phyloP scores from a whole-genome alignment of 2,888 invertebrate species.

The Gnatocerus cornutus region DNA sequence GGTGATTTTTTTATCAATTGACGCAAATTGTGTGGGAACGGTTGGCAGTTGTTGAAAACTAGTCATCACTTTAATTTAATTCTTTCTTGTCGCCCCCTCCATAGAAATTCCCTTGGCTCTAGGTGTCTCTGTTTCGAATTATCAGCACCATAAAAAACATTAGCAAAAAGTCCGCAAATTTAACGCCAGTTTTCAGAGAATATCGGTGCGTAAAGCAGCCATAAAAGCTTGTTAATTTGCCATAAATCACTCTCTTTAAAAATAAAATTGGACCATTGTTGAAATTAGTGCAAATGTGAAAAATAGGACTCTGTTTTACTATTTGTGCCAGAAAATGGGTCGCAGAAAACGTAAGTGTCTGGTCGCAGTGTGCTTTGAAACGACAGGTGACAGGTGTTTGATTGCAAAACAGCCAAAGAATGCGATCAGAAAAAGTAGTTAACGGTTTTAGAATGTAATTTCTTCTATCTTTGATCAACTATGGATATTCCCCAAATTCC shows the following conservation, averaged over 20 bases:
- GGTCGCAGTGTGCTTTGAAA: neutral
- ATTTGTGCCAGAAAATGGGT: slow-evolving; percentile 40
- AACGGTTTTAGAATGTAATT: slow-evolving; percentile 23
- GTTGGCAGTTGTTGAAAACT: no score
- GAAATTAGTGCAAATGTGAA: slow-evolving; percentile 21
- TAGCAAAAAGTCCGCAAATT: no score
- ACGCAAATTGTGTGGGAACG: no score
- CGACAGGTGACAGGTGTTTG: neutral
- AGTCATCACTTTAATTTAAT: no score
- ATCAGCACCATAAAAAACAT: no score
- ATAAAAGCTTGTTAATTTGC: neutral
- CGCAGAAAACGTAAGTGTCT: slow-evolving; percentile 43
- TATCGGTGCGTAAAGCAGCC: neutral
- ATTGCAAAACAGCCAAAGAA: slow-evolving; percentile 1
- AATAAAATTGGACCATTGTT: slow-evolving; percentile 8
- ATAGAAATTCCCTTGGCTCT: no score
- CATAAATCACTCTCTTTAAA: neutral
- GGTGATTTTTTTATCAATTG: no score
- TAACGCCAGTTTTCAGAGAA: neutral
- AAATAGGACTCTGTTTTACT: slow-evolving; percentile 13
- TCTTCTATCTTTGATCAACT: neutral
- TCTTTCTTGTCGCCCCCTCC: no score
- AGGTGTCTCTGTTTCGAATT: no score
- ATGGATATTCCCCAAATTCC: slow-evolving; percentile 22
- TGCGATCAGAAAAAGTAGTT: neutral